Conservation (phyloP, 2,113 vertebrate species). For the Todiramphus chloris region DNA sequence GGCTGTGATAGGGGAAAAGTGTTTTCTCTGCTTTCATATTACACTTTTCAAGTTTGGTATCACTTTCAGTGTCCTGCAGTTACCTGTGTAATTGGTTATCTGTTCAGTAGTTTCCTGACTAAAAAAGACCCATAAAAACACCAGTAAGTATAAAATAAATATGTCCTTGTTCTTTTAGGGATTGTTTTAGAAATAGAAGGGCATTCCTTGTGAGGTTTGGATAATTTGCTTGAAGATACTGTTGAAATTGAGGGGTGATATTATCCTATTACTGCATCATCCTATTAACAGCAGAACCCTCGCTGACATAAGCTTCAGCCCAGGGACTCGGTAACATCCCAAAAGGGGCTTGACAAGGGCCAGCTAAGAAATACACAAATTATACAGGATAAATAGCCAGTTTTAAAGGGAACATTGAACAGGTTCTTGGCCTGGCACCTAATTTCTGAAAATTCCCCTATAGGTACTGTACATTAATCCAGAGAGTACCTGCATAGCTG, state of each 20-base stretch:
- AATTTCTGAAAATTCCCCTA: background rate
- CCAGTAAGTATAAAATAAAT: background rate
- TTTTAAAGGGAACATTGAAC: background rate
- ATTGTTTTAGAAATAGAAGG: background rate
- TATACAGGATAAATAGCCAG: background rate
- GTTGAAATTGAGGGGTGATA: background rate
- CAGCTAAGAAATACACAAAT: background rate
- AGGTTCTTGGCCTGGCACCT: background rate
- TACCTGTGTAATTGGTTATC: background rate
- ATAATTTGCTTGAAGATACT: background rate
- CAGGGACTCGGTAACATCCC: background rate
- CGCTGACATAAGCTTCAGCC: background rate
- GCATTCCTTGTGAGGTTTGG: background rate
- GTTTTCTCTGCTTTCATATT: background rate
- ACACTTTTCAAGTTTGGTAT: background rate
- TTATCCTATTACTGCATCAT: slow-evolving; percentile 5
- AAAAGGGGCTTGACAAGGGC: background rate
- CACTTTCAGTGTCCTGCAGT: background rate
- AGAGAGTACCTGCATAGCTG: background rate
- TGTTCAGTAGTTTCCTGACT: background rate
- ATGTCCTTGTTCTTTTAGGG: background rate
- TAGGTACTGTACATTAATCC: background rate
- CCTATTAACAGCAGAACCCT: background rate
- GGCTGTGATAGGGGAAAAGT: background rate
- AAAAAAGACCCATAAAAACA: background rate